A percentile compares a stretch with the other conserved stretches of the same genome.
Conservation (phyloP, 2,888 invertebrate genomes). For the Thumatha senex region DNA sequence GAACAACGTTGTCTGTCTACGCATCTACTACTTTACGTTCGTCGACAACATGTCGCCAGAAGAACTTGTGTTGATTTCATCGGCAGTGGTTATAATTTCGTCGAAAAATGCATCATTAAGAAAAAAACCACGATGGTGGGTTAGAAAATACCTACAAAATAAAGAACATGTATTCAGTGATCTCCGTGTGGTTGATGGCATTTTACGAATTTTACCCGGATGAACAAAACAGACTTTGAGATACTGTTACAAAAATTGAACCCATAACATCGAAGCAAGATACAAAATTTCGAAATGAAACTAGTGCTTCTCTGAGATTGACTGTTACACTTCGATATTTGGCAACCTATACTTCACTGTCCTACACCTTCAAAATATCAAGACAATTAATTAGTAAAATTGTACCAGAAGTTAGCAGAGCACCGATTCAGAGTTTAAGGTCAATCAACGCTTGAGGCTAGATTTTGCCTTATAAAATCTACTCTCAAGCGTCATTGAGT, state of each 20-base stretch:
- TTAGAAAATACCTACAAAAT: neutral
- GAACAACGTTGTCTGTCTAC: neutral
- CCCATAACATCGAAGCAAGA: conserved; percentile 11
- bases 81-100: conserved; percentile 14
- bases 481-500: too few species aligned
- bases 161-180: neutral
- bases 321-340: conserved; percentile 18
- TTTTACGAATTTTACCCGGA: conserved; percentile 7
- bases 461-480: too few species aligned
- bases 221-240: conserved; percentile 7
- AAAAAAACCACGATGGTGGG: neutral
- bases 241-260: conserved; percentile 10
- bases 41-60: conserved; percentile 11
- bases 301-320: conserved; percentile 8
- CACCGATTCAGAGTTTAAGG: too few species aligned
- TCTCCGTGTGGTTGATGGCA: neutral
- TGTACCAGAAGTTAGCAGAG: conserved; percentile 8
- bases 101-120: conserved; percentile 6
- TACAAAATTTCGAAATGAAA: conserved; percentile 20
- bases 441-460: too few species aligned
- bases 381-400: conserved; percentile 25
- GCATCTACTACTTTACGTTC: neutral
- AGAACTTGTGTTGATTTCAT: conserved; percentile 14
- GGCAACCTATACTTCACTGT: conserved; percentile 22
- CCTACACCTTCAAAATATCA: conserved; percentile 33